phyloP scores from a whole-genome alignment of 30 jellyfish, hydroid and myxozoan species.

The Sanderia malayensis region DNA sequence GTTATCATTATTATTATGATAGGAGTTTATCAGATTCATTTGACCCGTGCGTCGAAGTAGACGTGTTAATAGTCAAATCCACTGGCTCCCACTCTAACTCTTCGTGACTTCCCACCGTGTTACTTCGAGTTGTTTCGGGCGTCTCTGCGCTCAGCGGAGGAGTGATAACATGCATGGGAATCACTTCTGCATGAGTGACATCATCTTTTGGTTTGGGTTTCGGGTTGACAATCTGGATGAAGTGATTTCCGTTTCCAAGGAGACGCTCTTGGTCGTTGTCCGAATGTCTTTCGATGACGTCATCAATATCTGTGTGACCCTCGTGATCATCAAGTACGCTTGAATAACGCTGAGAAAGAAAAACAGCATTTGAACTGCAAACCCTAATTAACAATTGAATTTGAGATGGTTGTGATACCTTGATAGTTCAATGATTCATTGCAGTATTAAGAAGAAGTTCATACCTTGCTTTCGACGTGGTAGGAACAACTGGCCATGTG shows the following conservation, averaged over 20 bases:
- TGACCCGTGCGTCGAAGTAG: slow-evolving; percentile 13
- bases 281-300: neutral
- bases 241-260: slow-evolving; percentile 48
- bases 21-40: neutral
- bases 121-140: slow-evolving; percentile 44
- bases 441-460: too few relatives aligned
- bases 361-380: too few relatives aligned
- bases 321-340: neutral
- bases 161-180: slow-evolving; percentile 44
- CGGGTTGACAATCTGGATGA: neutral
- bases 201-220: slow-evolving; percentile 8
- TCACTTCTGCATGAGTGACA: slow-evolving; percentile 29
- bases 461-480: slow-evolving; percentile 40
- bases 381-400: too few relatives aligned
- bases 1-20: too few relatives aligned
- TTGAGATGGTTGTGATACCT: too few relatives aligned
- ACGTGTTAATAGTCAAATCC: slow-evolving; percentile 37
- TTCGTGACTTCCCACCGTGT: slow-evolving; percentile 39
- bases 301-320: neutral
- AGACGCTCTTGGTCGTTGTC: slow-evolving; percentile 15
- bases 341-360: neutral
- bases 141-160: slow-evolving; percentile 20
- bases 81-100: slow-evolving; percentile 79
- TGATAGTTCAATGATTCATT: too few relatives aligned
- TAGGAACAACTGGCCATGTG: slow-evolving; percentile 54